phyloP scores from a whole-genome alignment of 2,113 vertebrate species.

The Rana temporaria region DNA sequence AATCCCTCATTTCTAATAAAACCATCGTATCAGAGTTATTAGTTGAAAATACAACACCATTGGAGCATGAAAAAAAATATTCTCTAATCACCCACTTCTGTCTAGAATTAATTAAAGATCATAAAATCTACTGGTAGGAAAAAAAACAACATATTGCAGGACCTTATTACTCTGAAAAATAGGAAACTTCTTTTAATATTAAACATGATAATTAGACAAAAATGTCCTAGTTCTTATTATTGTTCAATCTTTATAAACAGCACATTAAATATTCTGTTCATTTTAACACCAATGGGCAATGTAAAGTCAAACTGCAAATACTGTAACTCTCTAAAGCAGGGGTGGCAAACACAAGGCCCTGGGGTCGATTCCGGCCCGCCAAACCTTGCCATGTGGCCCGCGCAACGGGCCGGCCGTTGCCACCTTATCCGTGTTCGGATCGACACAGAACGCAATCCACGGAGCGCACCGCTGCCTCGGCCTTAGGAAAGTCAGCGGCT shows the following conservation, averaged over 20 bases:
- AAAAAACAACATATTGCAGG: constrained; percentile 6
- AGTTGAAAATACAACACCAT: constrained; percentile 26
- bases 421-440: too few relatives aligned
- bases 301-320: too few relatives aligned
- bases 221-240: background rate
- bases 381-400: too few relatives aligned
- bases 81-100: constrained; percentile 23
- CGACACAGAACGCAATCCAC: too few relatives aligned
- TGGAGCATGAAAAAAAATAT: constrained; percentile 12
- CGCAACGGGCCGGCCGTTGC: too few relatives aligned
- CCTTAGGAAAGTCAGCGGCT: too few relatives aligned
- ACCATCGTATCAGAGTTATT: constrained; percentile 19
- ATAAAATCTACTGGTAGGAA: constrained; percentile 9
- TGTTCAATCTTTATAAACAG: background rate
- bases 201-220: constrained; percentile 1
- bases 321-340: too few relatives aligned
- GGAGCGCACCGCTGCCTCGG: too few relatives aligned
- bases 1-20: constrained; percentile 27
- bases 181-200: constrained; percentile 9
- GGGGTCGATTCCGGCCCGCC: too few relatives aligned
- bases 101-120: constrained; percentile 44
- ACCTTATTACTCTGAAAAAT: constrained; percentile 1
- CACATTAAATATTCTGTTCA: background rate
- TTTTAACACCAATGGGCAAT: background rate
- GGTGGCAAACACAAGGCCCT: too few relatives aligned